Evolutionary conservation across 1,140 invertebrate species (phyloP), one percentile per base, ranked within the genome.

Genomic region (Dendrolimus kikuchii): DNA sequence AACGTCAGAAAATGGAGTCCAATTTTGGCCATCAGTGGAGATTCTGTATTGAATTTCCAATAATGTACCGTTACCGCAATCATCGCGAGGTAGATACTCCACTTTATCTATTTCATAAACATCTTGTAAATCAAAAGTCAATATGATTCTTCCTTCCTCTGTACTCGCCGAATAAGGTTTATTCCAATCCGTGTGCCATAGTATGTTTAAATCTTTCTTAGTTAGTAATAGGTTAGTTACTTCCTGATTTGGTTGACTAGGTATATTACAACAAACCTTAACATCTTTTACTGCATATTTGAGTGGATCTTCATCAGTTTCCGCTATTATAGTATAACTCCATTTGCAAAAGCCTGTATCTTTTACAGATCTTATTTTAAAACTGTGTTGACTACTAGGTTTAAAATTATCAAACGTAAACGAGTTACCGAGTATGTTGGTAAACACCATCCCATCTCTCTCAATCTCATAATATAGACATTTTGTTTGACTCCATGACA

Each of bases 111-210:
- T 59, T 42, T 74, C 67, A 38, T 78, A 69, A 5, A 74, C 54
- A 44, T 65, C 42, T 6, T 63, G 63, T 47, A 84, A 71, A 53
- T 84, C 78, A 53, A 77, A 81, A 38, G 53, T 55, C 7, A 81
- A 50, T 45, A 51, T 60, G 8, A 81, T 55, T 54, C 71, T 53
- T 0, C 59, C 61, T 46, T 59, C 48, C 51, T 61, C 42, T 4
- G 57, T 54, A 43, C 71, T 53, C 1, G 56, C 53, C 64, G 60
- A 55, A 5, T 63, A 51, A 37, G 62, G 45, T 10, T 41, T 53
- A 38, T 51, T 57, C 76, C 77, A 81, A 57, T 71, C 6, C 0
- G 77, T 78, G 51, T 81, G 80, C 80, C 80, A 83, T 9, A 80
- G 41, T 0, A 66, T 63, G n/a, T 42, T 53, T 4, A 41, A 7